These are phyloP conservation scores for Dicycla oo DNA, from an alignment of 2,888 invertebrate species.

Conservation along the genomic window DNA sequence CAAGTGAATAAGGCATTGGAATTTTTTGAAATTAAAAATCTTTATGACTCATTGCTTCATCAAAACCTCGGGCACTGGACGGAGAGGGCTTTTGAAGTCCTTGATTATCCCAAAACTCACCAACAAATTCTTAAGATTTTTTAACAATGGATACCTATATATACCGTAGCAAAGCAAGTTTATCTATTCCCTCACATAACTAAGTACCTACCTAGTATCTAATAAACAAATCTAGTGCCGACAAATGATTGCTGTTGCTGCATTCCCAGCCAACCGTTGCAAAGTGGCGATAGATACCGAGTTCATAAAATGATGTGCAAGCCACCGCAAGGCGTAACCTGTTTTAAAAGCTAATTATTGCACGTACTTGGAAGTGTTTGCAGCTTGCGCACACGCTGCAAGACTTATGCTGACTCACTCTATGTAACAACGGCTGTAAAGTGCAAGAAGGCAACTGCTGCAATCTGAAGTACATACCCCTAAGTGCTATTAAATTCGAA, in stretches of 20 bases:
- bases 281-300: constrained; percentile 31
- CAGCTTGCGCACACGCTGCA: constrained; percentile 33
- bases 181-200: neutral
- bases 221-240: constrained; percentile 17
- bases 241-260: constrained; percentile 47
- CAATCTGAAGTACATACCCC: neutral
- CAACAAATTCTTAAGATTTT: neutral
- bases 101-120: neutral
- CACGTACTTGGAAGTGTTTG: constrained; percentile 37
- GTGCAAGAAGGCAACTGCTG: constrained; percentile 4
- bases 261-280: constrained; percentile 44
- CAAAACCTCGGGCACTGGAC: neutral
- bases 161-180: neutral
- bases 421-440: neutral
- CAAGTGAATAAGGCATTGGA: neutral
- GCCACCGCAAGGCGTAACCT: constrained; percentile 46
- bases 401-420: constrained; percentile 23
- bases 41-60: neutral
- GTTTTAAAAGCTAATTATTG: constrained; percentile 47
- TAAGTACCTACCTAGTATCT: neutral
- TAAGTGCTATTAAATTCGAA: neutral
- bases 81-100: neutral
- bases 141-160: neutral
- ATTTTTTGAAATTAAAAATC: constrained; percentile 1
- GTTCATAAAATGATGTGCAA: constrained; percentile 46